Percentiles rank a stretch among this genome's conserved stretches.
These are phyloP conservation scores for Sardinella longiceps DNA, from an alignment of 2,797 vertebrate genomes.

Conservation along the genomic window DNA sequence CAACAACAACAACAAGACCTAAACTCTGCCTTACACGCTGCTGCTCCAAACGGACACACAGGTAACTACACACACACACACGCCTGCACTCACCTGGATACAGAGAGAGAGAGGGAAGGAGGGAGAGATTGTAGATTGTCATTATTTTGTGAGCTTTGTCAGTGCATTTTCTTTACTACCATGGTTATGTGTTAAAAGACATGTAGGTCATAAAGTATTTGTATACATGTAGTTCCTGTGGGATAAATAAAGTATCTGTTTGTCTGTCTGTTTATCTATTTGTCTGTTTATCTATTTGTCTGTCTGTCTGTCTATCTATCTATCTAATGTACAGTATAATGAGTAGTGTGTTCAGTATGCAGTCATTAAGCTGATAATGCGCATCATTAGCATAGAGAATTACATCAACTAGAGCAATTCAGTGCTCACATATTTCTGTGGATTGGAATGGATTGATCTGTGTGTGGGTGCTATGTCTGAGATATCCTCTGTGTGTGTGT, in stretches of 20 bases:
- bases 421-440: background rate
- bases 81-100: background rate
- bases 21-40: conserved; percentile 98
- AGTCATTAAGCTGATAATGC: background rate
- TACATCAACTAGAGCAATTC: background rate
- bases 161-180: too few species aligned
- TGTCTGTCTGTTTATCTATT: too few species aligned
- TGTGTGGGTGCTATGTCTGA: background rate
- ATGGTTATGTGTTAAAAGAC: background rate
- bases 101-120: background rate
- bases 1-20: too few species aligned
- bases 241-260: too few species aligned
- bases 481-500: background rate
- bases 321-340: background rate
- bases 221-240: background rate
- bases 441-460: conserved; percentile 6
- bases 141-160: background rate
- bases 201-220: background rate
- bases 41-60: conserved; percentile 96
- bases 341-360: background rate
- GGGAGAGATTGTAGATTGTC: background rate
- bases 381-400: too few species aligned
- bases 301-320: background rate
- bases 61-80: conserved; percentile 68
- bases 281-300: too few species aligned